Evolutionary conservation across 2,113 vertebrate genomes (phyloP), one percentile per base, ranked within the genome.

Genomic region (Tichodroma muraria): DNA sequence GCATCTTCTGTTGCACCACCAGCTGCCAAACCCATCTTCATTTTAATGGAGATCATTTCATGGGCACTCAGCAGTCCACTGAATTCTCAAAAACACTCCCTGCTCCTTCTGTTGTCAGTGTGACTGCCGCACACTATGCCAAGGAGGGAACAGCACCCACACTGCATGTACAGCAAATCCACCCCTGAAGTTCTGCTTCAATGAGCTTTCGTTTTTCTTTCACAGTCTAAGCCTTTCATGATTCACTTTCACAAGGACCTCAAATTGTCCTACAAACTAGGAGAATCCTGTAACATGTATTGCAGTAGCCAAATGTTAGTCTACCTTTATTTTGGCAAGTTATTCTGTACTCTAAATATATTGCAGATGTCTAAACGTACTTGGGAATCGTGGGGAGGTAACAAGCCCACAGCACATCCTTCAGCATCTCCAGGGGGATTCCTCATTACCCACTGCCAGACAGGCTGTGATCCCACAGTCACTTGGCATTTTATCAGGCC

Each of bases 1-100:
- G 37, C 49, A 92, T 60, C 65, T 86, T 90, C 19, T 84, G 44
- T 5, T 75, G 77, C n/a, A 54, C 19, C n/a, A 86, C 8, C 24
- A 80, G 56, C 60, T 94, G 90, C 65, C 90, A 95, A 89, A 92
- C 60, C 78, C 27, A 60, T 50, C 45, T n/a, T 81, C 25, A 31
- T 79, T 91, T 95, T 80, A 72, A 64, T 15, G 23, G 37, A 64
- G 37, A 30, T 56, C 44, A 38, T 85, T 81, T 76, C 68, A 79
- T 1, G 31, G 21, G 17, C 56, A 68, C 57, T 90, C 52, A 87
- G 77, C 70, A 69, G 66, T 78, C n/a, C 33, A 71, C 8, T 24
- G 9, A 83, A 71, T 56, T 81, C 37, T 73, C 77, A 81, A 10
- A 90, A 76, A 4, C 30, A 37, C 30, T 76, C 37, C 52, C 38